phyloP scores from a whole-genome alignment of 1,140 invertebrate species.

The Trichogramma pretiosum region DNA sequence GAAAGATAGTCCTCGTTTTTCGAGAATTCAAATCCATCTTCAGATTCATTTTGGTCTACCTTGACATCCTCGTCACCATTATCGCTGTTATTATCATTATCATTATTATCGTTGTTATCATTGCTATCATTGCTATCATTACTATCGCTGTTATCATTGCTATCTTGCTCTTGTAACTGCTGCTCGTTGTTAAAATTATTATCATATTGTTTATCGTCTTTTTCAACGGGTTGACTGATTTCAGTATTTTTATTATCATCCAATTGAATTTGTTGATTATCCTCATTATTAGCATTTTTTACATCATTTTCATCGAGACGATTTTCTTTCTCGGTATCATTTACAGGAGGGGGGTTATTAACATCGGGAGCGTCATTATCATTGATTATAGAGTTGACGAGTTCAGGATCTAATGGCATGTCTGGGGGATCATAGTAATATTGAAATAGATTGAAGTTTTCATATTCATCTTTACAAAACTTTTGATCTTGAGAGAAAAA shows the following conservation, averaged over 20 bases:
- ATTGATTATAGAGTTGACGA: slow-evolving; percentile 26
- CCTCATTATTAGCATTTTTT: not conserved
- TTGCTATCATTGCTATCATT: not conserved
- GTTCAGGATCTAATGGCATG: slow-evolving; percentile 39
- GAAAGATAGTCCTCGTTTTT: no score
- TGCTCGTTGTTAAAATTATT: not conserved
- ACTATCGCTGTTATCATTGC: not conserved
- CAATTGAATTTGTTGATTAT: not conserved
- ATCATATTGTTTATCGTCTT: not conserved
- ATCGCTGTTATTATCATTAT: not conserved
- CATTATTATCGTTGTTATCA: not conserved
- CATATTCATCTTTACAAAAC: slow-evolving; percentile 17
- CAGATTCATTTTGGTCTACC: no score
- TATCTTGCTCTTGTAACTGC: no score
- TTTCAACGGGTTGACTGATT: not conserved
- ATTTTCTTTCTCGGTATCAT: not conserved
- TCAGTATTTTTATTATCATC: not conserved
- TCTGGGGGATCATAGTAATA: slow-evolving; percentile 47
- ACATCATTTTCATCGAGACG: not conserved
- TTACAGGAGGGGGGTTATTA: not conserved
- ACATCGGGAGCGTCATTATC: slow-evolving; percentile 1
- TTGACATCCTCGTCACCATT: not conserved
- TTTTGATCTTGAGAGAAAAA: no score
- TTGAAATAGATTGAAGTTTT: slow-evolving; percentile 44
- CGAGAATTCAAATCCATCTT: no score